These are phyloP conservation scores for Megalopta genalis DNA, from an alignment of 1,140 invertebrate genomes.

Conservation along the genomic window DNA sequence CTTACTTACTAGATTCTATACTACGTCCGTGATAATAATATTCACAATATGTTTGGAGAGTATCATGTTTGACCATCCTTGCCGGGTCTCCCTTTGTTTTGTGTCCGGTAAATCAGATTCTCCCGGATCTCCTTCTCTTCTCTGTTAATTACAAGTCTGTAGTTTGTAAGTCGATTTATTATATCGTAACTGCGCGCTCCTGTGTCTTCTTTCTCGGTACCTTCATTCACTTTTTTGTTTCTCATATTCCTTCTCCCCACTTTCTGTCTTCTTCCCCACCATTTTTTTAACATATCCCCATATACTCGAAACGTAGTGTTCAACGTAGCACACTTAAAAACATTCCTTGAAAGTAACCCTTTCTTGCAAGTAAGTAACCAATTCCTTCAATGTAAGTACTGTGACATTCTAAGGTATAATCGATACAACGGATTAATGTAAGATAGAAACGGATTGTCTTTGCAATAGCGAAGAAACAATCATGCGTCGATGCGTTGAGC, in stretches of 20 bases:
- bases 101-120: constrained; percentile 9
- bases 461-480: background rate
- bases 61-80: constrained; percentile 10
- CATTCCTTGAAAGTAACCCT: constrained; percentile 76
- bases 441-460: constrained; percentile 24
- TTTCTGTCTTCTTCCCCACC: constrained; percentile 26
- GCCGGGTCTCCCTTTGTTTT: background rate
- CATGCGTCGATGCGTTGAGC: background rate
- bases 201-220: constrained; percentile 28
- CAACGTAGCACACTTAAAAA: constrained; percentile 68
- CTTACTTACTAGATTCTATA: too few relatives aligned
- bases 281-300: constrained; percentile 58
- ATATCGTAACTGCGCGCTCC: constrained; percentile 33
- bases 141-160: constrained; percentile 44
- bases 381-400: constrained; percentile 64
- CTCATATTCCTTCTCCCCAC: constrained; percentile 7
- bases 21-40: background rate
- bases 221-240: constrained; percentile 36
- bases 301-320: constrained; percentile 59
- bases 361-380: constrained; percentile 70
- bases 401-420: constrained; percentile 75
- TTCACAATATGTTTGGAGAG: background rate
- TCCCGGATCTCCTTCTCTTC: constrained; percentile 15
- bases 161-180: constrained; percentile 49
- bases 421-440: constrained; percentile 60